Conservation (phyloP, 1,140 invertebrate species). For the Drosophila dunni region DNA sequence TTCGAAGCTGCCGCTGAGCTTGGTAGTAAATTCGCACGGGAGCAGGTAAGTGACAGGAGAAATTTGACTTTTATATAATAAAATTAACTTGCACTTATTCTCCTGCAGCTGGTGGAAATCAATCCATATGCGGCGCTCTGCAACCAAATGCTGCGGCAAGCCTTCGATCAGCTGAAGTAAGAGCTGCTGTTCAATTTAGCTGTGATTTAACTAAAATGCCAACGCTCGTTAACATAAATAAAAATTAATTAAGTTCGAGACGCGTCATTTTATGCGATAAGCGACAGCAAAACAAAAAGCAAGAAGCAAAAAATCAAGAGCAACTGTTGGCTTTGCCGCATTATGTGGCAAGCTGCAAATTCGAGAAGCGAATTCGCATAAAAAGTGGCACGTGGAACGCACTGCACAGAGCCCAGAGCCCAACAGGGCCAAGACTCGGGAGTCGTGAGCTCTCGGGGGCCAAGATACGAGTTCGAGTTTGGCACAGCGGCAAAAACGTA, state of each 20-base stretch:
- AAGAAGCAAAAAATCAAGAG: neutral
- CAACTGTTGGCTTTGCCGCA: slow-evolving; percentile 42
- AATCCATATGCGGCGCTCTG: slow-evolving; percentile 95
- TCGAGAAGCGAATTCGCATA: slow-evolving; percentile 27
- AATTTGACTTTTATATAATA: too few species aligned
- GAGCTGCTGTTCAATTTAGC: slow-evolving; percentile 21
- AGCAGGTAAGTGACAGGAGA: slow-evolving; percentile 85
- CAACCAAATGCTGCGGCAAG: slow-evolving; percentile 95
- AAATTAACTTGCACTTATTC: slow-evolving; percentile 30
- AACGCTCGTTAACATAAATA: slow-evolving; percentile 73
- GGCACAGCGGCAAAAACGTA: slow-evolving; percentile 69
- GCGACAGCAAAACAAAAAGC: slow-evolving; percentile 7
- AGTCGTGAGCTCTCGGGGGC: slow-evolving; percentile 65
- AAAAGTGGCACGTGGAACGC: slow-evolving; percentile 71
- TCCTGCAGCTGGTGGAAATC: slow-evolving; percentile 88
- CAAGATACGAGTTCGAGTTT: slow-evolving; percentile 46
- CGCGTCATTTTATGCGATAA: slow-evolving; percentile 70
- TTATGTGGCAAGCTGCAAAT: slow-evolving; percentile 75
- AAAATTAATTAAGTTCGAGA: slow-evolving; percentile 76
- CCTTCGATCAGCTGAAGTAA: slow-evolving; percentile 75
- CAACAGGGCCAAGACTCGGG: slow-evolving; percentile 27
- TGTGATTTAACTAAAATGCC: slow-evolving; percentile 64
- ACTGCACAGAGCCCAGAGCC: neutral
- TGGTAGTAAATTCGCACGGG: slow-evolving; percentile 92
- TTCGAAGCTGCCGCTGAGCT: slow-evolving; percentile 89